Percentiles rank a stretch among this genome's conserved stretches.
These are phyloP conservation scores for Megalurothrips usitatus DNA, from an alignment of 2,888 invertebrate genomes.

Conservation along the genomic window DNA sequence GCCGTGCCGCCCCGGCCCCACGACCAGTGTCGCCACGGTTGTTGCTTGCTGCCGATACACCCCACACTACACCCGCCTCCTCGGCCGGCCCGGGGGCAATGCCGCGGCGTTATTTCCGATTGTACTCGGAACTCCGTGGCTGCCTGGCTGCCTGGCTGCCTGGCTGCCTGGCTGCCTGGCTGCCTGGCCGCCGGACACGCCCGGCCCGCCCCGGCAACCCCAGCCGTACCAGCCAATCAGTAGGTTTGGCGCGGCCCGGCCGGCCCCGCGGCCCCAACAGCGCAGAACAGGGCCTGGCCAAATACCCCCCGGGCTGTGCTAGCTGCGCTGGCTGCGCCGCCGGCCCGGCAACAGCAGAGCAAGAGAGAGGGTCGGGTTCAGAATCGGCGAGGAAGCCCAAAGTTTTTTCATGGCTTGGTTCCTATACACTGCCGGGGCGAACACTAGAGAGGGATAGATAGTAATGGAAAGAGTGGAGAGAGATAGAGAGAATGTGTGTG, in stretches of 20 bases:
- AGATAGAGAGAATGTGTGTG: background rate
- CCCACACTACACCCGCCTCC: too few species aligned
- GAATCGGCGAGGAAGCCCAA: background rate
- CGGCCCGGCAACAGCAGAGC: too few species aligned
- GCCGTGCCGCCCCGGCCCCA: too few species aligned
- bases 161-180: too few species aligned
- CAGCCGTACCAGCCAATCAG: background rate
- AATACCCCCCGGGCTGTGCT: background rate
- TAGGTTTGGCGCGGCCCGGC: conserved; percentile 1
- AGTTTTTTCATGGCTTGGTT: background rate
- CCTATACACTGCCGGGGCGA: too few species aligned
- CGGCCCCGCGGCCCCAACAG: background rate
- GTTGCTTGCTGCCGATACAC: too few species aligned
- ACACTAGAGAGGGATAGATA: too few species aligned
- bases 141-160: too few species aligned
- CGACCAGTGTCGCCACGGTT: too few species aligned
- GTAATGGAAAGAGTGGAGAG: too few species aligned
- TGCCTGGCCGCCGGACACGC: too few species aligned
- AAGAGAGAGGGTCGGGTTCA: background rate
- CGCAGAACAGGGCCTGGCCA: background rate
- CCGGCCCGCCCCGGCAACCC: background rate
- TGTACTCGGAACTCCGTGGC: conserved; percentile 1
- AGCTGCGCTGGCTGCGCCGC: background rate
- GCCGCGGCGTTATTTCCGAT: conserved; percentile 8
- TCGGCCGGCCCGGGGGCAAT: too few species aligned